These are phyloP conservation scores for Corbicula japonica DNA, from an alignment of 2,888 invertebrate species.

Conservation along the genomic window DNA sequence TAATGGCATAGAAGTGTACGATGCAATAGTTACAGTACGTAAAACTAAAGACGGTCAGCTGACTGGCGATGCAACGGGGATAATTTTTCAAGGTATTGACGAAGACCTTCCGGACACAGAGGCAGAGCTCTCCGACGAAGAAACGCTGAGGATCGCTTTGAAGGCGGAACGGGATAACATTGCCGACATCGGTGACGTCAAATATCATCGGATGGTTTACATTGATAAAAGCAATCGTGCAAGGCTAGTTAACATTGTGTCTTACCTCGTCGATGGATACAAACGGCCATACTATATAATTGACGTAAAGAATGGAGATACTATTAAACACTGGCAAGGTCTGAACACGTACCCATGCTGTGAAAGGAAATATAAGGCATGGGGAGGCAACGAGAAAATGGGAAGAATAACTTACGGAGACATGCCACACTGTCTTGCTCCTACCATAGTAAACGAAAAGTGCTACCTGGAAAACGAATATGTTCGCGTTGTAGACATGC, in stretches of 20 bases:
- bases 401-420: slow-evolving; percentile 67
- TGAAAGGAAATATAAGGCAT: slow-evolving; percentile 32
- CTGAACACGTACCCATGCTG: slow-evolving; percentile 50
- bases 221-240: slow-evolving; percentile 39
- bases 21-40: slow-evolving; percentile 63
- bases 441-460: slow-evolving; percentile 39
- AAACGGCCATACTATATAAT: slow-evolving; percentile 67
- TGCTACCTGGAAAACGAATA: slow-evolving; percentile 72
- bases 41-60: slow-evolving; percentile 43
- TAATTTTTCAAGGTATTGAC: slow-evolving; percentile 61
- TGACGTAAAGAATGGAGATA: slow-evolving; percentile 65
- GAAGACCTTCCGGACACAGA: slow-evolving; percentile 53
- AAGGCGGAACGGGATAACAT: slow-evolving; percentile 30
- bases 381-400: slow-evolving; percentile 69
- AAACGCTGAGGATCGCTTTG: slow-evolving; percentile 42
- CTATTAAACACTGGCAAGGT: slow-evolving; percentile 58
- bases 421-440: slow-evolving; percentile 46
- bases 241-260: slow-evolving; percentile 37
- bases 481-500: slow-evolving; percentile 69
- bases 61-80: slow-evolving; percentile 62
- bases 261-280: slow-evolving; percentile 42
- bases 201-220: slow-evolving; percentile 34
- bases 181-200: slow-evolving; percentile 26
- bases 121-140: slow-evolving; percentile 38
- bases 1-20: slow-evolving; percentile 63